Evolutionary conservation across 2,888 invertebrate genomes (phyloP), one percentile per base, ranked within the genome.

Genomic region (Girardia tigrina): DNA sequence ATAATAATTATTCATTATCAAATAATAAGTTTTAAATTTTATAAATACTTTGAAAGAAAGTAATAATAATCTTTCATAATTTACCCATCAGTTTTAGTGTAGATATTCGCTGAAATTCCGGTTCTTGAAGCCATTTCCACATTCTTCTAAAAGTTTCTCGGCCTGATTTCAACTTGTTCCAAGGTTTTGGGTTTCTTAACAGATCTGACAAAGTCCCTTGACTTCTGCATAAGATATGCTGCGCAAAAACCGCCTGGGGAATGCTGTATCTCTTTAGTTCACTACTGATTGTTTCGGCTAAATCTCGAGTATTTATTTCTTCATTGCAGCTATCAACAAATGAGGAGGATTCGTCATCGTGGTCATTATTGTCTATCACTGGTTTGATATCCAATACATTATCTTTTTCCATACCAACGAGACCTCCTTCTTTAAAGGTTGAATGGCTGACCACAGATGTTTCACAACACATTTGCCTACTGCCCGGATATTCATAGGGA

Each of bases 81-180:
- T 81, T 87, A 94, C 94, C 95, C 88, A 98, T 97, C 83, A 97
- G 88, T 84, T 97, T 88, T 78, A 98, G 88, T 79, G 97, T 94
- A 20, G 95, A 95, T 98, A 98, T 98, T 83, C 98, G 89, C 86
- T 97, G 95, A 86, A 94, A 95, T 86, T 98, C 98, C 0, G 98
- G 98, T 87, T 98, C 98, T 85, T 97, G 94, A 74, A 98, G 88
- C 98, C 98, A 99, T 86, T 98, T 98, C 90, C 93, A 94, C 98
- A 99, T 98, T 80, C 98, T 87, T 78, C 97, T 88, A 85, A 98
- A 98, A 70, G 98, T 98, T 86, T 98, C 98, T 77, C 98, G 87
- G 42, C 98, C 98, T 42, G 94, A 95, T 87, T 98, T 98, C 81
- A 99, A 89, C 86, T 99, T 99, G 79, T 94, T 94, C 98, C 98